Conservation (phyloP, 2,113 vertebrate species). For the Ptilonorhynchus violaceus region DNA sequence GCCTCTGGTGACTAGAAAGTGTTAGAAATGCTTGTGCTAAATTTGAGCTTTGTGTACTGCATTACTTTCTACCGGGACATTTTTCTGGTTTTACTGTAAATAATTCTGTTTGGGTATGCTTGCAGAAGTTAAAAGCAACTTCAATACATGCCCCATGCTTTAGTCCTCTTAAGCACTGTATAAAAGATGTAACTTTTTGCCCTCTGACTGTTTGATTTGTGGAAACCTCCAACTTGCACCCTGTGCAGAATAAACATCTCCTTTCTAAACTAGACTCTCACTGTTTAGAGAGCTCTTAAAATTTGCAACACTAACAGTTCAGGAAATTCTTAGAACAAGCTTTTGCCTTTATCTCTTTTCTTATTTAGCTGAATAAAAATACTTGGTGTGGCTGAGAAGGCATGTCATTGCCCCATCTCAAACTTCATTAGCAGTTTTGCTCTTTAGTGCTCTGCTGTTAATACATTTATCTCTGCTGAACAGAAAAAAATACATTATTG, state of each 20-base stretch:
- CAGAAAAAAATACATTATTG: background rate
- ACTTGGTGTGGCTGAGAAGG: background rate
- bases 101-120: background rate
- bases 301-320: background rate
- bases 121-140: background rate
- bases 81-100: background rate
- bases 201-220: background rate
- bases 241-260: background rate
- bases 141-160: background rate
- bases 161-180: background rate
- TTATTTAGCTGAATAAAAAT: background rate
- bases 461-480: background rate
- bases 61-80: background rate
- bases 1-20: background rate
- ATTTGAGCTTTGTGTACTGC: background rate
- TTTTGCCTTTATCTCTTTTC: background rate
- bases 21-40: background rate
- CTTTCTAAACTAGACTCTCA: background rate
- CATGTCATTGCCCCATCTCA: background rate
- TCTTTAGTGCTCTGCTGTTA: background rate
- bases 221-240: background rate
- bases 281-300: background rate
- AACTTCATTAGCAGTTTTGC: background rate
- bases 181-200: background rate
- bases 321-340: background rate